Percentiles rank a stretch among this genome's conserved stretches.
Evolutionary conservation across 1,140 invertebrate species (phyloP).

Genomic region (Radopholus similis): DNA sequence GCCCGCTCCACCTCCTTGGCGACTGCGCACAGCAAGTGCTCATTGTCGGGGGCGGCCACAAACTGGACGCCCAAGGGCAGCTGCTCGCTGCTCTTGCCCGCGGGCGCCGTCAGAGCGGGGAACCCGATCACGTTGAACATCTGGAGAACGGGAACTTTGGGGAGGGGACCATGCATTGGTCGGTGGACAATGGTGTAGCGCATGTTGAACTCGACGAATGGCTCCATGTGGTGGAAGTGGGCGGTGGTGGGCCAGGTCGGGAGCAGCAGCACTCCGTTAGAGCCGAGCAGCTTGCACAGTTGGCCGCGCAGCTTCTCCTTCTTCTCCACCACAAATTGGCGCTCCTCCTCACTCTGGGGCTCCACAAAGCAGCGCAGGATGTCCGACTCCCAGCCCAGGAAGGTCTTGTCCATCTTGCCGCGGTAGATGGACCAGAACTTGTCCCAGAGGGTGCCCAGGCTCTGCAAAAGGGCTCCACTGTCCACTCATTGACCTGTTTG

Average conservation of each 20-base stretch:
- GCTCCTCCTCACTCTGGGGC: no score
- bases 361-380: no score
- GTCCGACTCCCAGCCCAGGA: no score
- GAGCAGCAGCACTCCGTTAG: slow-evolving; percentile 61
- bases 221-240: slow-evolving; percentile 61
- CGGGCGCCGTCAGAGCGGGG: slow-evolving; percentile 62
- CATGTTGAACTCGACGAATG: slow-evolving; percentile 60
- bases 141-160: background rate
- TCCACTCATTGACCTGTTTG: background rate
- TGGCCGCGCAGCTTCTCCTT: slow-evolving; percentile 54
- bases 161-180: background rate
- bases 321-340: background rate
- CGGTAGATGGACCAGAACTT: background rate
- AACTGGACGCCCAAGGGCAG: slow-evolving; percentile 82
- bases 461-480: background rate
- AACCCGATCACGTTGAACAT: slow-evolving; percentile 29
- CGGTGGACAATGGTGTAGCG: slow-evolving; percentile 20
- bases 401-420: no score
- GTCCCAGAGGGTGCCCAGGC: background rate
- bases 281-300: slow-evolving; percentile 64
- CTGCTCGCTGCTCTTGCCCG: slow-evolving; percentile 69
- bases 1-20: slow-evolving; percentile 53
- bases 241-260: slow-evolving; percentile 61
- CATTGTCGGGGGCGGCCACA: slow-evolving; percentile 36
- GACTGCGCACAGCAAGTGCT: slow-evolving; percentile 46